phyloP scores from a whole-genome alignment of 2,113 vertebrate genomes.

The Thermophis baileyi region DNA sequence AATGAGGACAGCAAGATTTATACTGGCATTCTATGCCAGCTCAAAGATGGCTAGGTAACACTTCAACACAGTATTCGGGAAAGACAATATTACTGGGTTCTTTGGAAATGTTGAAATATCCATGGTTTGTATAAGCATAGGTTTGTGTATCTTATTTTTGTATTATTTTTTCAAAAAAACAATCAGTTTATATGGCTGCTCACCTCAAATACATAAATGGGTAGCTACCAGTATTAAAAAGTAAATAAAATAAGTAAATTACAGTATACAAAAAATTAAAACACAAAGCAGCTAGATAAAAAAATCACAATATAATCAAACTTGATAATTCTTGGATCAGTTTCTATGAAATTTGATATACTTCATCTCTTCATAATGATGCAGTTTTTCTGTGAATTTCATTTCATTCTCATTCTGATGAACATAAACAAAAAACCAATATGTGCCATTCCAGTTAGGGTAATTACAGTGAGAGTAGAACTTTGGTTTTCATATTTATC shows the following conservation, averaged over 20 bases:
- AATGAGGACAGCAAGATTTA: background rate
- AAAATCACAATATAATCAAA: background rate
- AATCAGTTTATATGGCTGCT: background rate
- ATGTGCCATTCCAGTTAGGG: background rate
- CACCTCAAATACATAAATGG: background rate
- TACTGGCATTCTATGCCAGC: background rate
- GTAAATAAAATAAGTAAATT: background rate
- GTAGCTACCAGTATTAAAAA: background rate
- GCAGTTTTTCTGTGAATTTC: background rate
- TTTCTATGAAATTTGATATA: background rate
- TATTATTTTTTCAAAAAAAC: background rate
- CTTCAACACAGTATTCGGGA: background rate
- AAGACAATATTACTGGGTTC: background rate
- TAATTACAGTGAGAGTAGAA: background rate
- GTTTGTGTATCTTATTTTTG: background rate
- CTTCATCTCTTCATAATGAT: background rate
- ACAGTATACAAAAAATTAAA: background rate
- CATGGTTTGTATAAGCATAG: background rate
- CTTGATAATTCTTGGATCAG: background rate
- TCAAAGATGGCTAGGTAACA: background rate
- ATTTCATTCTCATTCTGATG: background rate
- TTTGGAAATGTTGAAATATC: background rate
- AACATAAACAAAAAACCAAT: background rate
- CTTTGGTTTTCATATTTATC: background rate
- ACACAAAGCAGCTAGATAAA: background rate